phyloP scores from a whole-genome alignment of 2,888 invertebrate species.

The Caenorhabditis sp. region DNA sequence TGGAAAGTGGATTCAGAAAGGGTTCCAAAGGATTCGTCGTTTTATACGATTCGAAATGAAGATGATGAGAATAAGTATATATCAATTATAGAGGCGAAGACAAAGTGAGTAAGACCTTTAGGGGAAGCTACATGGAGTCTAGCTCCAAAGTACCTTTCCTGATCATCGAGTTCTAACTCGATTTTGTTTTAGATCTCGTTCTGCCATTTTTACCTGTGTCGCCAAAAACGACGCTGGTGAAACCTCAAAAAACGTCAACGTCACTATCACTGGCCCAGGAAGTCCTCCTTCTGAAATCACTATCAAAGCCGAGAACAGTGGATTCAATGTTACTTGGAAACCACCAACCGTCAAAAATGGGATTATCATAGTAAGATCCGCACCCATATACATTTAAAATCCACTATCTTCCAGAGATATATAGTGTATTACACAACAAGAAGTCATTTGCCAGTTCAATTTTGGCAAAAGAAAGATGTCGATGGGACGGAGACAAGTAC shows the following conservation, averaged over 20 bases:
- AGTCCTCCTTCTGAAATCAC: conserved; percentile 53
- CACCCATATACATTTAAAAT: neutral
- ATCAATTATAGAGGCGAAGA: conserved; percentile 45
- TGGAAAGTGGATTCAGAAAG: conserved; percentile 40
- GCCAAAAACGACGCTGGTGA: conserved; percentile 52
- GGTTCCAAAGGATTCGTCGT: conserved; percentile 45
- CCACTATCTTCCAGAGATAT: conserved; percentile 39
- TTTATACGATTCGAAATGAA: conserved; percentile 48
- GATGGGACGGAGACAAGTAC: conserved; percentile 40
- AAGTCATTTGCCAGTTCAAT: conserved; percentile 48
- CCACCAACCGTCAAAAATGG: conserved; percentile 57
- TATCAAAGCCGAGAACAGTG: conserved; percentile 37
- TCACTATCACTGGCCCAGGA: conserved; percentile 48
- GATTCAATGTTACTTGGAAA: conserved; percentile 51
- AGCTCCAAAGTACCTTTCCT: too few species aligned
- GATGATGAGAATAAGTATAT: neutral
- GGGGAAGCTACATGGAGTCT: too few species aligned
- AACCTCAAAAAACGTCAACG: conserved; percentile 33
- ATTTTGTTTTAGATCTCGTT: conserved; percentile 49
- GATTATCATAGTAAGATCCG: conserved; percentile 39
- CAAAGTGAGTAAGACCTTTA: conserved; percentile 13
- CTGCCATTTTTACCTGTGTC: conserved; percentile 48
- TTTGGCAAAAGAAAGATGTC: conserved; percentile 54
- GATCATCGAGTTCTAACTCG: too few species aligned
- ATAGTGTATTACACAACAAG: conserved; percentile 52